Evolutionary conservation across 2,888 invertebrate genomes (phyloP), one percentile per base, ranked within the genome.

Genomic region (Leptothorax acervorum): DNA sequence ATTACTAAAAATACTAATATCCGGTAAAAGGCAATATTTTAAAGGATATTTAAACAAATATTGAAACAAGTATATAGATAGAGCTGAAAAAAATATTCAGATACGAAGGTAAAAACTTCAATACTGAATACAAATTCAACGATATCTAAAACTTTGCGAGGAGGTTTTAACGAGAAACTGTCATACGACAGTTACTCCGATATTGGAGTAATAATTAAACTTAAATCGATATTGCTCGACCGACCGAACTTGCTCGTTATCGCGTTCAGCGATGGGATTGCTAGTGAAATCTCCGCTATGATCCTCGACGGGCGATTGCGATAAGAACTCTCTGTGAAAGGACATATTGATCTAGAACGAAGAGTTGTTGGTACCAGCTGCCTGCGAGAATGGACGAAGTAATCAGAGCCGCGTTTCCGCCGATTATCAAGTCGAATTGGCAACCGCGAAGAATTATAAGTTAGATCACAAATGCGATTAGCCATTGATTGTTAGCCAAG

Each of bases 281-380:
- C 60, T 3, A n/a, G 48, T 18, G 73, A 81, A 81, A 81, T 81
- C 74, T 74, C 35, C 35, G 45, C 35, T 60, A 62, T 81, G 74
- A 81, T 60, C 39, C 74, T 12, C 23, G 31, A 78, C 70, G n/a
- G 57, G 18, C 42, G 53, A 76, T 48, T 45, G 39, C 23, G 74
- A 74, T 81, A 73, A 81, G 79, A 81, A 60, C 12, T 28, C 48
- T 31, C 60, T 18, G 45, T 51, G 60, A 73, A 51, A 28, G 60
- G 60, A 81, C 73, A 79, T 81, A 81, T 81, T 73, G 79, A 81
- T 81, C 74, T 45, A 48, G 28, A 81, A 73, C 45, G 60, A 48
- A 60, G 12, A 12, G 12, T 35, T 35, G 35, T 4, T 57, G 31
- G 15, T 28, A 42, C 15, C 28, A 63, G 60, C 60, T 60, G 60